Evolutionary conservation across 1,140 invertebrate species (phyloP), one percentile per base, ranked within the genome.

Genomic region (Yoshiicerus persimilis): DNA sequence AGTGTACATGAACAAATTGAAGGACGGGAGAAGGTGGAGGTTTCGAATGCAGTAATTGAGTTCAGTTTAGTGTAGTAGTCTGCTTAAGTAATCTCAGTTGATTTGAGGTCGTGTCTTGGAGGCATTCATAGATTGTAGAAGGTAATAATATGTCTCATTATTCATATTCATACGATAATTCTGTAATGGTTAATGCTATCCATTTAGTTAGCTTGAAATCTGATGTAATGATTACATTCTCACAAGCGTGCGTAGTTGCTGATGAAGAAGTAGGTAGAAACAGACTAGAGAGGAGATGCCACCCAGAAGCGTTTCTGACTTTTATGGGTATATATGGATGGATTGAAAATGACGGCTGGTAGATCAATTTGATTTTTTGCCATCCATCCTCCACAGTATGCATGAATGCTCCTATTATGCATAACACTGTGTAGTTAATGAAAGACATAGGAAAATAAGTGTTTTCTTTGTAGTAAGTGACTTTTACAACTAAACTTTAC

Each of bases 281-380:
- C 13, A 56, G 47, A 56, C 47, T 16, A n/a, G 20, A 56, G n/a
- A 56, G n/a, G 75, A 9, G n/a, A 80, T 80, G 75, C 75, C 75
- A 80, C 75, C 75, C 75, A 80, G 75, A 80, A 80, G 75, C 34
- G 36, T 5, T 10, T n/a, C 9, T 9, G 30, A 77, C 70, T 20
- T 80, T 80, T 36, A 77, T 77, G 75, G 36, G 75, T 80, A 80
- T 38, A 38, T 80, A 80, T 80, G 75, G 75, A 34, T 38, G 32
- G 75, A 80, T 80, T 80, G 75, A 80, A 80, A 36, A 80, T 80
- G 75, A 80, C 75, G 75, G 75, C 75, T 36, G 75, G 75, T 34
- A 80, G 75, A 80, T 80, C 75, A 80, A 80, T 80, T 80, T 34
- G 20, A 3, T 80, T 80, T 80, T 80, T 70, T 70, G 66, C 27